Conservation (phyloP, 2,888 invertebrate genomes). For the Phrixothrix hirtus region DNA sequence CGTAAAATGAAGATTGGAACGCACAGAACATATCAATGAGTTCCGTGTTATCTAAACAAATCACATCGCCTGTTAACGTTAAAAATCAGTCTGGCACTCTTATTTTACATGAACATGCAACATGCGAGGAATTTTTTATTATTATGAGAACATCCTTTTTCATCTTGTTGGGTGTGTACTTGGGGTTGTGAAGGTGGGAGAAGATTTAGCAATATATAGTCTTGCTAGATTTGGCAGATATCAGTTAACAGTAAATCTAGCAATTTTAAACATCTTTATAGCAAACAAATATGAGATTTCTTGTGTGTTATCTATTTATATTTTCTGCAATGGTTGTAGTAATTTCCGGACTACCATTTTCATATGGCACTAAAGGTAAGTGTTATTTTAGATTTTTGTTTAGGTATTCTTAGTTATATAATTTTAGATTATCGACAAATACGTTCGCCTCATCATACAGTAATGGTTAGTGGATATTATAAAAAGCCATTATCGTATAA, state of each 20-base stretch:
- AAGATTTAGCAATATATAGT: constrained; percentile 44
- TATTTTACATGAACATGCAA: constrained; percentile 50
- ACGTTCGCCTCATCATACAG: constrained; percentile 44
- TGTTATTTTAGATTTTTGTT: too few species aligned
- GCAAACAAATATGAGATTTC: constrained; percentile 25
- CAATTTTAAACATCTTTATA: constrained; percentile 7
- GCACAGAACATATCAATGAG: constrained; percentile 44
- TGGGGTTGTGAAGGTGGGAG: constrained; percentile 42
- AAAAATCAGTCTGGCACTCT: constrained; percentile 51
- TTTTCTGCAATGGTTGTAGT: constrained; percentile 22
- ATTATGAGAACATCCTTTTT: constrained; percentile 41
- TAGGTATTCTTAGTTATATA: too few species aligned
- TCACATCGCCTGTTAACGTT: constrained; percentile 50
- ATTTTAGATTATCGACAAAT: constrained; percentile 27
- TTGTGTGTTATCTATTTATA: constrained; percentile 30
- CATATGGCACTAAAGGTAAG: constrained; percentile 13
- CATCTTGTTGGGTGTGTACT: constrained; percentile 39
- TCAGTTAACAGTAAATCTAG: constrained; percentile 19
- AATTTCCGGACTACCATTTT: constrained; percentile 16
- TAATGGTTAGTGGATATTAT: constrained; percentile 52
- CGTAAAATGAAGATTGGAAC: constrained; percentile 39
- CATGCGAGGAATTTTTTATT: constrained; percentile 49
- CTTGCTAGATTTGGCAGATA: constrained; percentile 32
- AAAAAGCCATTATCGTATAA: constrained; percentile 39
- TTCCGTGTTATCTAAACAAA: constrained; percentile 46